Evolutionary conservation across 2,888 invertebrate species (phyloP), one percentile per base, ranked within the genome.

Genomic region (Heliconius aoede): DNA sequence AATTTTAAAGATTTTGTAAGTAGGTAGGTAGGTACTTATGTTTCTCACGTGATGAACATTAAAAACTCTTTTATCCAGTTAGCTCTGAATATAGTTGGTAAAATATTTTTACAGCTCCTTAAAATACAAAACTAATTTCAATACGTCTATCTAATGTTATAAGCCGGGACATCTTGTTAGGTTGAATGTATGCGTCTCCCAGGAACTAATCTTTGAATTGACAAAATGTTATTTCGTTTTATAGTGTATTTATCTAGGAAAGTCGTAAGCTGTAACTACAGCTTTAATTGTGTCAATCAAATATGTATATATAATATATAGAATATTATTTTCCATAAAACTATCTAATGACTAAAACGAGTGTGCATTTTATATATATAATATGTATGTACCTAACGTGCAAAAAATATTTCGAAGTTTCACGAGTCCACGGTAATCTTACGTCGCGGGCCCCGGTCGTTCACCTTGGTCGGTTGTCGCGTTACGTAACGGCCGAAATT

Each of bases 401-500:
- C 69, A 69, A 69, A 69, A 69, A 69, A 55, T 32, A 55, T 69
- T 68, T 55, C 1, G 15, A 55, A 51, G n/a, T 69, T 69, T 69
- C 69, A 32, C 69, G 60, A 60, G 60, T 74, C 78, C 79, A 77
- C 77, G 71, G 65, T 76, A 79, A 78, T 74, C 78, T 79, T 62
- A 71, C 79, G 71, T 72, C 73, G 84, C 87, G 88, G 88, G 87
- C 88, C 87, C 86, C 85, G 89, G 85, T 84, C 89, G 79, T 80
- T 82, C 89, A 91, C 89, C 91, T 83, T 83, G 65, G 36, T 24
- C 65, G 36, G 18, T 65, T 65, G 24, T 55, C 71, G 76, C 79
- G 84, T 90, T 89, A 87, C 88, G 90, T 88, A 90, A 91, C 86
- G 83, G 74, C 84, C 86, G 82, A 90, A 90, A 87, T 87, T 88